phyloP scores from a whole-genome alignment of 1,140 invertebrate species.

The Gonioctena quinquepunctata region DNA sequence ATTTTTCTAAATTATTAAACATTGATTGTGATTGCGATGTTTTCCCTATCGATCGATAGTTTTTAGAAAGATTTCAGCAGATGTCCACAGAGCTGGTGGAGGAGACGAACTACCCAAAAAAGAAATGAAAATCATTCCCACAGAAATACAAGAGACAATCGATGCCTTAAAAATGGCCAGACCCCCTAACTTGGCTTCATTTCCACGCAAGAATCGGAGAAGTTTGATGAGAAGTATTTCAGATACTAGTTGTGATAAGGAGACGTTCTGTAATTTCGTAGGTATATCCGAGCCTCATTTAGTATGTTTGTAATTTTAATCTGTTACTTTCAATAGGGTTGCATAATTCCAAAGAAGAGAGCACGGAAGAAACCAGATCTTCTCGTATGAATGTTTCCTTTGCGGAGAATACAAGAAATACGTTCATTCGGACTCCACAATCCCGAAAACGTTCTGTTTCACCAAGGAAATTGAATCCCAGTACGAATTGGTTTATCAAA shows the following conservation, averaged over 20 bases:
- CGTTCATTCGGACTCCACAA: background rate
- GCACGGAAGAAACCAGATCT: background rate
- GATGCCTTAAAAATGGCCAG: background rate
- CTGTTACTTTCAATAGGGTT: background rate
- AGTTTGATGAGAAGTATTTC: background rate
- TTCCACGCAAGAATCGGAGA: background rate
- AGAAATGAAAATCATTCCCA: background rate
- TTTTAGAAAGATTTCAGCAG: conserved; percentile 15
- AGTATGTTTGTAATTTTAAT: background rate
- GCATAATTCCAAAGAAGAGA: background rate
- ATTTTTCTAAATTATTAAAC: no score
- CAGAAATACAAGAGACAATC: conserved; percentile 3
- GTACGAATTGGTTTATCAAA: background rate
- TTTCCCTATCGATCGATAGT: background rate
- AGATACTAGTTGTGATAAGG: conserved; percentile 15
- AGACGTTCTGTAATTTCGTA: conserved; percentile 11
- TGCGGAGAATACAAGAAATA: background rate
- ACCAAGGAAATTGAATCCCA: background rate
- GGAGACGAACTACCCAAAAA: background rate
- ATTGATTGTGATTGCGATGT: background rate
- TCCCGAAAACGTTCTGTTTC: background rate
- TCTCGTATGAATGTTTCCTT: background rate
- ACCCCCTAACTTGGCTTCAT: background rate
- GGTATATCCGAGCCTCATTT: background rate
- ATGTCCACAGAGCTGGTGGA: background rate